phyloP scores from a whole-genome alignment of 2,113 vertebrate species.

The Onychorhynchus coronatus region DNA sequence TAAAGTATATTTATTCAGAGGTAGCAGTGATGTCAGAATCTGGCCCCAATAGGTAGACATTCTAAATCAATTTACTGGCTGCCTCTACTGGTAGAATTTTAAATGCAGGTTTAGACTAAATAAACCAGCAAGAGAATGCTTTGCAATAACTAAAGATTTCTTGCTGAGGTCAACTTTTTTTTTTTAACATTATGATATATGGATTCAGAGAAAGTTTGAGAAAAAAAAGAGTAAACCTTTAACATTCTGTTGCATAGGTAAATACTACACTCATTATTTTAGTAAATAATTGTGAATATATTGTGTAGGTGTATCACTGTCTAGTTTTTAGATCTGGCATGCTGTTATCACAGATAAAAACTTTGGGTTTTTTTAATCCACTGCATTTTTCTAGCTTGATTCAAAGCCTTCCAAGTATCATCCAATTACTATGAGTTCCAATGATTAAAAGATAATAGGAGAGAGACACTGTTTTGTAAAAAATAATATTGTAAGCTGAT shows the following conservation, averaged over 20 bases:
- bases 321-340: neutral
- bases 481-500: neutral
- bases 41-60: neutral
- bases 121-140: neutral
- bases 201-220: neutral
- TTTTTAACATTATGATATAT: neutral
- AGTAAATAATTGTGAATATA: neutral
- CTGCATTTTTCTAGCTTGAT: neutral
- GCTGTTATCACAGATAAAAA: neutral
- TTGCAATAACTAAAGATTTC: neutral
- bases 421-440: neutral
- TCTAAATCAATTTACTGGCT: neutral
- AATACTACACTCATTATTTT: neutral
- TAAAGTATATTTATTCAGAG: neutral
- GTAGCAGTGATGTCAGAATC: neutral
- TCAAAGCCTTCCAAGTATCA: neutral
- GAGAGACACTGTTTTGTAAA: neutral
- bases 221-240: neutral
- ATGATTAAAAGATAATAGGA: neutral
- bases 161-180: neutral
- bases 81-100: neutral
- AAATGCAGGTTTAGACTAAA: neutral
- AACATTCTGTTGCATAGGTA: neutral
- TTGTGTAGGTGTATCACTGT: neutral
- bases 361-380: accelerated